Evolutionary conservation across 1,140 invertebrate species (phyloP), one percentile per base, ranked within the genome.

Genomic region (Achroia grisella): DNA sequence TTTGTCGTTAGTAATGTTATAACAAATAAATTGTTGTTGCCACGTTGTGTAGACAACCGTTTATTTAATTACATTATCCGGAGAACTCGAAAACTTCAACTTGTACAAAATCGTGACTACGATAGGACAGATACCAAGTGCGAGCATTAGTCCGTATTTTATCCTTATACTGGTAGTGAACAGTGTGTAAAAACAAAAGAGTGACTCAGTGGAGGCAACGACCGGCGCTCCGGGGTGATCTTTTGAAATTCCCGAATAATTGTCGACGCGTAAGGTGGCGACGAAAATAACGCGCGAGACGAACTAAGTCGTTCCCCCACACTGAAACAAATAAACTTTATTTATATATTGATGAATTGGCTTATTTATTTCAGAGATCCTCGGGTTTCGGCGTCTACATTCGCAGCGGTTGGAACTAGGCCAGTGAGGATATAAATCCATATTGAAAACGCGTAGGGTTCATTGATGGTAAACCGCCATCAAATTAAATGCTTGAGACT

Each of bases 161-260:
- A 57, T 62, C 45, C 52, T 56, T 44, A 43, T 57, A 36, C 45
- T 52, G 57, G 37, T 40, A 44, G 47, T 46, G 37, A 28, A 52
- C 54, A 42, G 50, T 41, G 58, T 56, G 48, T 62, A 57, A 73
- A 73, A 80, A 79, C 74, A 79, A 83, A 83, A 75, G 73, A 73
- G 61, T 83, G 77, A 78, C 47, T 80, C 77, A 83, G 64, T 41
- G 62, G 41, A 64, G 77, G 35, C 79, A 83, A 81, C 69, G 79
- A 83, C 79, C 79, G 65, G 28, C 42, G 57, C 60, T 65, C 64
- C 71, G 66, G 71, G 79, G 76, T 83, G 79, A 83, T 83, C 77
- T 78, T 75, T 69, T 56, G 71, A 79, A 76, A 79, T 78, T 79
- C 77, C 74, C 76, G 65, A 78, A 82, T 79, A 79, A 80, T 81